A percentile compares a stretch with the other conserved stretches of the same genome.
Conservation (phyloP, 2,888 invertebrate species). For the Stratiomys singularior region DNA sequence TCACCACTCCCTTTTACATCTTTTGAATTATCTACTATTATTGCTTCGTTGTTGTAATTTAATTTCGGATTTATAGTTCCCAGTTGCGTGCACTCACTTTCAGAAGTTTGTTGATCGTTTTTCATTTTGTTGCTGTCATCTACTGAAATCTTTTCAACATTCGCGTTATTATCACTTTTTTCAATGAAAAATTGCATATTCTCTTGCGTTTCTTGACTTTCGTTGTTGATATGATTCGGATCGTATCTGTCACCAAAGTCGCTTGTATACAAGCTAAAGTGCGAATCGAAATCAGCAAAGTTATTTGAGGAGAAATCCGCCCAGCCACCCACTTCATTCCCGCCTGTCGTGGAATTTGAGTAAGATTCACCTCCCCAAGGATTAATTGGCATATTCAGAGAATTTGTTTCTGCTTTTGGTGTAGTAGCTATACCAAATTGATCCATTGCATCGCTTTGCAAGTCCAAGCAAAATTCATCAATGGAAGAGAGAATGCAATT, state of each 20-base stretch:
- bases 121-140: slow-evolving; percentile 48
- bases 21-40: background rate
- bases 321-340: slow-evolving; percentile 54
- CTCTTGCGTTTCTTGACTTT: slow-evolving; percentile 48
- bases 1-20: background rate
- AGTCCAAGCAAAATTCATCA: slow-evolving; percentile 33
- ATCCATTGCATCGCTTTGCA: slow-evolving; percentile 11
- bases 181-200: slow-evolving; percentile 52
- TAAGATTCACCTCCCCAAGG: slow-evolving; percentile 58
- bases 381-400: slow-evolving; percentile 51
- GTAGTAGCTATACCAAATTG: slow-evolving; percentile 5
- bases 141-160: slow-evolving; percentile 59
- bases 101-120: slow-evolving; percentile 50
- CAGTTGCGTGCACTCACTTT: slow-evolving; percentile 49
- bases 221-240: background rate
- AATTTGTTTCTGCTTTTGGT: slow-evolving; percentile 16
- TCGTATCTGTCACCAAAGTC: slow-evolving; percentile 56
- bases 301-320: slow-evolving; percentile 60
- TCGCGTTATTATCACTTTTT: slow-evolving; percentile 63
- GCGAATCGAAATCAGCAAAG: slow-evolving; percentile 64
- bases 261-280: slow-evolving; percentile 60
- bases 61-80: background rate
- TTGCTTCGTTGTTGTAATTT: background rate
- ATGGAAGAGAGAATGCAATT: slow-evolving; percentile 36
- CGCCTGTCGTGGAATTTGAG: slow-evolving; percentile 54